phyloP scores from a whole-genome alignment of 2,797 vertebrate genomes.

The Numenius phaeopus region DNA sequence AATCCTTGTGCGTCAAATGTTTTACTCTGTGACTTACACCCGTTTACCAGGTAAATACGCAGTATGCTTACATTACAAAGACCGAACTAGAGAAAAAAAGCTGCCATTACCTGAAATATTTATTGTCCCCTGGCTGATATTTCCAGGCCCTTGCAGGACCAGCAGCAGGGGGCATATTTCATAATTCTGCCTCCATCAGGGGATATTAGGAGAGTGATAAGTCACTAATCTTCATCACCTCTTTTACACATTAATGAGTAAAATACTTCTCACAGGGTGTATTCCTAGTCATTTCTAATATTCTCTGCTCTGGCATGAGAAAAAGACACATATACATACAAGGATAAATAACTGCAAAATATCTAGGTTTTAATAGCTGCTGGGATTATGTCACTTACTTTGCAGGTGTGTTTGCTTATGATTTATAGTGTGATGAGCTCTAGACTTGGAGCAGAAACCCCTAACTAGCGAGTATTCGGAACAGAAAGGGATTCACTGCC shows the following conservation, averaged over 20 bases:
- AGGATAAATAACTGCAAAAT: conserved; percentile 14
- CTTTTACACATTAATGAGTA: background rate
- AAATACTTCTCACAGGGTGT: background rate
- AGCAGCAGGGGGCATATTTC: conserved; percentile 50
- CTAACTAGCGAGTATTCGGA: background rate
- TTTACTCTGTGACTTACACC: background rate
- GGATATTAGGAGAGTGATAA: background rate
- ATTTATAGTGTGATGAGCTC: conserved; percentile 53
- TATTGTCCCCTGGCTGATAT: background rate
- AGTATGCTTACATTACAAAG: background rate
- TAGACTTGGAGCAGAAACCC: conserved; percentile 13
- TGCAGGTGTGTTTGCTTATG: conserved; percentile 51
- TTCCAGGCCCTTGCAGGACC: background rate
- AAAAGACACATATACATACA: background rate
- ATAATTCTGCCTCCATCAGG: background rate
- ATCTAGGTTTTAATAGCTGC: conserved; percentile 14
- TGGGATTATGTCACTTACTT: conserved; percentile 49
- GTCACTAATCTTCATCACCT: conserved; percentile 18
- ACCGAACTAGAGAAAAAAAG: background rate
- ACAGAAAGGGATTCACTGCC: background rate
- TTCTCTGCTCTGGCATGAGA: background rate
- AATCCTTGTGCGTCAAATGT: background rate
- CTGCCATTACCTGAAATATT: background rate
- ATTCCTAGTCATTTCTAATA: background rate
- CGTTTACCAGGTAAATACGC: background rate